Evolutionary conservation across 2,113 vertebrate species (phyloP).

Genomic region (Corvus cornix): DNA sequence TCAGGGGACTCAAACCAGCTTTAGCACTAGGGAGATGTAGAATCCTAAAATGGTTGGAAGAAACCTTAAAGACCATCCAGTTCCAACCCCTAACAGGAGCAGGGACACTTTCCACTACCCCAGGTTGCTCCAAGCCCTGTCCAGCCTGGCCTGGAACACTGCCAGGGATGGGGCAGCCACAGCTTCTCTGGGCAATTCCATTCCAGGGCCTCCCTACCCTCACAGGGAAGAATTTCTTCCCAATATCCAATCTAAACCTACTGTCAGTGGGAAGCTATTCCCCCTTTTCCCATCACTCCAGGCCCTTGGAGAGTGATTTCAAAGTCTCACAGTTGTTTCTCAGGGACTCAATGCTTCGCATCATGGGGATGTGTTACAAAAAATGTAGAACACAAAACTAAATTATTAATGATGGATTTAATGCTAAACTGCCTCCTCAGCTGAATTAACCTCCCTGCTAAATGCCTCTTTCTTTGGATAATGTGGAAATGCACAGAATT

Average conservation of each 20-base stretch:
- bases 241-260: not conserved
- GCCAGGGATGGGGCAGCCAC: not conserved
- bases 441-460: not conserved
- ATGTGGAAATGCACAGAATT: not conserved
- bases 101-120: not conserved
- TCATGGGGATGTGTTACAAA: accelerated
- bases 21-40: not conserved
- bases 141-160: not conserved
- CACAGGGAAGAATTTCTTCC: not conserved
- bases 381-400: not conserved
- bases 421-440: not conserved
- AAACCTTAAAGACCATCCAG: not conserved
- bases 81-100: accelerated
- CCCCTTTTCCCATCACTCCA: not conserved
- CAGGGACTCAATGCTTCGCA: not conserved
- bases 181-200: accelerated
- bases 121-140: accelerated
- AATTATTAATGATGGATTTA: not conserved
- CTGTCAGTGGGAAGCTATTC: not conserved
- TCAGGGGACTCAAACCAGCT: not conserved
- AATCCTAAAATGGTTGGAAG: not conserved
- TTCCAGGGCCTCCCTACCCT: accelerated
- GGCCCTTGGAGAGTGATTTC: not conserved
- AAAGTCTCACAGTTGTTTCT: not conserved
- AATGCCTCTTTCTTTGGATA: not conserved